Percentiles rank a stretch among this genome's conserved stretches.
These are phyloP conservation scores for Leuciscus waleckii DNA, from an alignment of 2,797 vertebrate genomes.

Conservation along the genomic window DNA sequence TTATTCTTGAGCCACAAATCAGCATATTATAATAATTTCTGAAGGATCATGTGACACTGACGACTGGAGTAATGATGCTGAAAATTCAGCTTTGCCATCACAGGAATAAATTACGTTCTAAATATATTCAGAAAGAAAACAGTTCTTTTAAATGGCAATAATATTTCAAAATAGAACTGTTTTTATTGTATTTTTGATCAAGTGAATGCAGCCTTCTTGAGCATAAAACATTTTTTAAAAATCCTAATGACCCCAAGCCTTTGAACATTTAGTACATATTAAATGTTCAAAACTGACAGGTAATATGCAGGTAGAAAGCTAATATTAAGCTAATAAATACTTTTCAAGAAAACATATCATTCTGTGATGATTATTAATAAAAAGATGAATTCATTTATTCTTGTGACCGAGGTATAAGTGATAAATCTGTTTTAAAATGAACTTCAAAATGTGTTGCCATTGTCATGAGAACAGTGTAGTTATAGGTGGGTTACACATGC, in stretches of 20 bases:
- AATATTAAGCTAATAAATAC: background rate
- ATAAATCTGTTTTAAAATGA: slow-evolving; percentile 1
- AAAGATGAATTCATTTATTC: background rate
- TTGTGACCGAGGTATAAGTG: background rate
- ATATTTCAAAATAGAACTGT: background rate
- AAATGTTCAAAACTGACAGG: background rate
- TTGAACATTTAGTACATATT: background rate
- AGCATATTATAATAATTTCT: background rate
- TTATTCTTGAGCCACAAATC: background rate
- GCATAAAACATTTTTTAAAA: background rate
- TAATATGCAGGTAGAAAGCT: background rate
- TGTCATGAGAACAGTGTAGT: slow-evolving; percentile 2
- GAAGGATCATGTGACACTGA: background rate
- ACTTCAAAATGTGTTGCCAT: background rate
- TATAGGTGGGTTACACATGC: background rate
- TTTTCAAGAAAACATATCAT: background rate
- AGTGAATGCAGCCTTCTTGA: background rate
- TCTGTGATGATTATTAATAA: background rate
- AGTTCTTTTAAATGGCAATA: background rate
- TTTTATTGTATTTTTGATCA: background rate
- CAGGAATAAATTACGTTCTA: background rate
- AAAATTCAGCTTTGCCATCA: background rate
- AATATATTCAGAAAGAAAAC: background rate
- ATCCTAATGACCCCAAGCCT: background rate
- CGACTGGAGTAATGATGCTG: background rate